Evolutionary conservation across 2,888 invertebrate genomes (phyloP).

Genomic region (Parnassius glacialis): DNA sequence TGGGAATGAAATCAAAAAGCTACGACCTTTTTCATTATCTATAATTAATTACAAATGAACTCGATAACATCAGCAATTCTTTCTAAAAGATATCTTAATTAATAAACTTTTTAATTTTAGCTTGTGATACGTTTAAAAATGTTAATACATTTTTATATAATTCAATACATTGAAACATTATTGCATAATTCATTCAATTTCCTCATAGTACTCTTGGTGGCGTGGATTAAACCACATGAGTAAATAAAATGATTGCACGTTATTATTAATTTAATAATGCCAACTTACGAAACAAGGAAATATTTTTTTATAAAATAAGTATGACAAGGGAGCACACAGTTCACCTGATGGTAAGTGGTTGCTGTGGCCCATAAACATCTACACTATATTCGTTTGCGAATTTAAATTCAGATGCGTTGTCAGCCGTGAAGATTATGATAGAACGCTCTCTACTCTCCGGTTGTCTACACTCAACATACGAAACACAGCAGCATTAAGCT

Average conservation of each 20-base stretch:
- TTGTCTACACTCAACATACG: too few species aligned
- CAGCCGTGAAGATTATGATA: too few species aligned
- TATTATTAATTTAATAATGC: conserved; percentile 1
- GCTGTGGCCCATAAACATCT: too few species aligned
- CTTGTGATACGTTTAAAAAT: too few species aligned
- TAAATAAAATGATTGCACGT: neutral
- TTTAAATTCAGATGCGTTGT: too few species aligned
- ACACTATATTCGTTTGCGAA: too few species aligned
- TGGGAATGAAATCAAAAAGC: neutral
- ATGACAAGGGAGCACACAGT: too few species aligned
- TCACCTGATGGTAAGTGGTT: too few species aligned
- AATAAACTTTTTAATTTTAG: neutral
- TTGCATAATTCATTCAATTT: conserved; percentile 1
- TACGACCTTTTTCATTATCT: neutral
- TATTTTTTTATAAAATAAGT: too few species aligned
- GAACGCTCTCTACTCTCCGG: too few species aligned
- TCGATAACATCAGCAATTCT: neutral
- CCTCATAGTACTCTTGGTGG: neutral
- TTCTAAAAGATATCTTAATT: neutral
- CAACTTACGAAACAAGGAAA: conserved; percentile 2
- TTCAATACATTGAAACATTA: conserved; percentile 3
- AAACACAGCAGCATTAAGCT: too few species aligned
- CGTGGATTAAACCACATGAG: neutral
- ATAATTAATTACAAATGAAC: neutral
- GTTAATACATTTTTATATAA: neutral